A percentile compares a stretch with the other conserved stretches of the same genome.
Evolutionary conservation across 2,888 invertebrate genomes (phyloP).

Genomic region (Spialia ferax): DNA sequence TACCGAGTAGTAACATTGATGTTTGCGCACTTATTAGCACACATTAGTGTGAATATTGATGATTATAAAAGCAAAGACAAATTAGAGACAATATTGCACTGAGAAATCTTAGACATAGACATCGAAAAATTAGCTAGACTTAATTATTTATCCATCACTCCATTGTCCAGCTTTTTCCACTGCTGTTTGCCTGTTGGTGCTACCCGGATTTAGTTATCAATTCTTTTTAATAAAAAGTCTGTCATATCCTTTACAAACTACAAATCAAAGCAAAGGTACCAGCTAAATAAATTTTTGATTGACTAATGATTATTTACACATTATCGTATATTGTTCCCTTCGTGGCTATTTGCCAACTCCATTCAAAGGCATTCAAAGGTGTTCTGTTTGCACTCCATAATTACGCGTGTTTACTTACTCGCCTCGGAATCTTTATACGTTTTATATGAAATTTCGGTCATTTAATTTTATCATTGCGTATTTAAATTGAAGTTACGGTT

Average conservation of each 20-base stretch:
- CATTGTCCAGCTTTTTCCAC: no score
- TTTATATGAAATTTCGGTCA: neutral
- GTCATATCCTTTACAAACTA: neutral
- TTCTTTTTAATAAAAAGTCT: neutral
- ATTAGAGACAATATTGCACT: neutral
- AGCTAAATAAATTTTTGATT: conserved; percentile 11
- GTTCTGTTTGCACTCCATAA: conserved; percentile 6
- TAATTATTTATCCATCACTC: no score
- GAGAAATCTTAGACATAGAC: no score
- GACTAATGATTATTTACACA: conserved; percentile 22
- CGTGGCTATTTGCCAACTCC: no score
- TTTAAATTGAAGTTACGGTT: neutral
- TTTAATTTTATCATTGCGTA: neutral
- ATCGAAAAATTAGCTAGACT: neutral
- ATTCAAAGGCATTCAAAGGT: no score
- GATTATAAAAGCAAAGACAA: neutral
- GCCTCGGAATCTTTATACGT: neutral
- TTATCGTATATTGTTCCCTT: conserved; percentile 6
- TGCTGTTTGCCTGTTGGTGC: no score
- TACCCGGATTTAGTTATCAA: no score
- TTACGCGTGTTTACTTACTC: conserved; percentile 2
- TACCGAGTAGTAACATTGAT: neutral
- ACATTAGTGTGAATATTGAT: neutral
- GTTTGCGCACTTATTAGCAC: neutral
- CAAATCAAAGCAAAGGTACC: neutral